Percentiles rank a stretch among this genome's conserved stretches.
phyloP scores from a whole-genome alignment of 2,113 vertebrate genomes.

The Oryzias celebensis region DNA sequence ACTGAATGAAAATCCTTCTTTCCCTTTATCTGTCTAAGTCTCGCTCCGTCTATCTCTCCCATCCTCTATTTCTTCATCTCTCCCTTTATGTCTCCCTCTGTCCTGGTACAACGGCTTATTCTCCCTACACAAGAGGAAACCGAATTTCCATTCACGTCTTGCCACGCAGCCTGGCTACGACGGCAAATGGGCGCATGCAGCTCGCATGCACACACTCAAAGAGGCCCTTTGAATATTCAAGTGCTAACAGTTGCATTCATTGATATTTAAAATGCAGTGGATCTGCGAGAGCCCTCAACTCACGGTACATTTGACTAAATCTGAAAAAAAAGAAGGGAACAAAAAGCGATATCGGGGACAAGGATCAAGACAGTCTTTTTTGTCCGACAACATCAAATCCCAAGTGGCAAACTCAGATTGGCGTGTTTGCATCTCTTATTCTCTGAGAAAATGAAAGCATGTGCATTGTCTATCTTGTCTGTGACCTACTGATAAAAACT shows the following conservation, averaged over 20 bases:
- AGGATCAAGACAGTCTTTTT: conserved; percentile 64
- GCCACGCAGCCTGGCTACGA: conserved; percentile 61
- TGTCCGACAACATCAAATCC: conserved; percentile 56
- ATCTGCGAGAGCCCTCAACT: conserved; percentile 61
- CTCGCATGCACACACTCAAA: conserved; percentile 73
- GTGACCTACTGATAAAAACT: conserved; percentile 66
- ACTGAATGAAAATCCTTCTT: conserved; percentile 61
- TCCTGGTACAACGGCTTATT: conserved; percentile 63
- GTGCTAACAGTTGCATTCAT: conserved; percentile 76
- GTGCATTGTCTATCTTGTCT: conserved; percentile 46
- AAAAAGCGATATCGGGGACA: conserved; percentile 60
- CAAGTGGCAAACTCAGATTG: conserved; percentile 43
- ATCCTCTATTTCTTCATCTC: conserved; percentile 39
- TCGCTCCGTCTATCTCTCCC: conserved; percentile 38
- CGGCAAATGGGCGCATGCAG: conserved; percentile 73
- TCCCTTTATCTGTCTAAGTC: conserved; percentile 46
- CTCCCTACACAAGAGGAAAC: conserved; percentile 67
- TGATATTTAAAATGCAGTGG: conserved; percentile 77
- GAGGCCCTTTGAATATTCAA: conserved; percentile 77
- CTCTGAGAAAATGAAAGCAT: conserved; percentile 59
- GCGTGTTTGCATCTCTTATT: conserved; percentile 48
- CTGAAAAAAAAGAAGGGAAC: conserved; percentile 53
- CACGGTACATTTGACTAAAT: conserved; percentile 62
- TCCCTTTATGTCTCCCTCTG: conserved; percentile 26
- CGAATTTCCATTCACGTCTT: conserved; percentile 74